Evolutionary conservation across 1,140 invertebrate genomes (phyloP), one percentile per base, ranked within the genome.

Genomic region (Sipha flava): DNA sequence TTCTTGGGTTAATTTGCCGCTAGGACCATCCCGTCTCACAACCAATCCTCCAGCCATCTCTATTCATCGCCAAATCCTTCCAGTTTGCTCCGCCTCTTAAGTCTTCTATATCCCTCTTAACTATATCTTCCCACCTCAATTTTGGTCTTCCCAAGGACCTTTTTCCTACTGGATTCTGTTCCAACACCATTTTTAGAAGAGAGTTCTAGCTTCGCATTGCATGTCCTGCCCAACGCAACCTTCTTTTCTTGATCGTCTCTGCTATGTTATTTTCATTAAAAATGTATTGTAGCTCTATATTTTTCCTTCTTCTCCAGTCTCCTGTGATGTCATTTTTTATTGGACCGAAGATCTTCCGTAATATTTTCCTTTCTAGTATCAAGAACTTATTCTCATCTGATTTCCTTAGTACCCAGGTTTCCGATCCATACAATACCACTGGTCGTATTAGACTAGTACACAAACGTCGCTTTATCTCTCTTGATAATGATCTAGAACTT

Each of bases 11-110:
- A 68, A 45, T 68, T n/a, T 37, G 64, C 37, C 37, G 64, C 64
- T 68, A 68, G 64, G 64, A 68, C 37, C 64, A 68, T 68, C 12
- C 64, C 37, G 64, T 68, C 37, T 68, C 64, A 68, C 64, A 68
- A 68, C 64, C 64, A 68, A 68, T 68, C 45, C 64, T 68, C 37
- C 64, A 68, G 37, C 2, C 64, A 45, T 68, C 64, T 68, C 64
- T 68, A 68, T 68, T 68, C 64, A 45, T 45, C 37, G 40, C 64
- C 64, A 68, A 68, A 68, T 68, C 64, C 37, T 68, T 68, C 64
- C 64, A 68, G n/a, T 68, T 68, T 68, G 40, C 64, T 68, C 40
- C 64, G 40, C 64, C 64, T 68, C 40, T 37, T 68, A 68, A 68
- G 21, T 68, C 64, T 45, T 68, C 64, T 68, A 40, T 10, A 68